Percentiles rank a stretch among this genome's conserved stretches.
Conservation (phyloP, 1,140 invertebrate genomes). For the Leptopilina clavipes region DNA sequence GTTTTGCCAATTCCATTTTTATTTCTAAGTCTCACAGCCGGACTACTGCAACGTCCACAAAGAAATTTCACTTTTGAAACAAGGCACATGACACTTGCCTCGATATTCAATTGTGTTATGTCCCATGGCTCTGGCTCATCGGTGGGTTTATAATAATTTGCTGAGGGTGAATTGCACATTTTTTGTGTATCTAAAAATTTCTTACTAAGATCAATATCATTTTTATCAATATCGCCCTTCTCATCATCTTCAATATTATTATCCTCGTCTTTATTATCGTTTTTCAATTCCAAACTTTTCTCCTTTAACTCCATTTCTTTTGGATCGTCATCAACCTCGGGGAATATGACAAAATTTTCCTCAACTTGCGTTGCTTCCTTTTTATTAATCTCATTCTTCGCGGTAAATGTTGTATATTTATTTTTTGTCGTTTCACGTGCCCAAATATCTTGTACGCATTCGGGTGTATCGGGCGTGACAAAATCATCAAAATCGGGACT, state of each 20-base stretch:
- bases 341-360: slow-evolving; percentile 72
- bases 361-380: slow-evolving; percentile 48
- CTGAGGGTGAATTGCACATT: slow-evolving; percentile 85
- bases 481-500: slow-evolving; percentile 84
- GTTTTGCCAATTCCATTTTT: slow-evolving; percentile 68
- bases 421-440: slow-evolving; percentile 66
- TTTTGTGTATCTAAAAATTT: slow-evolving; percentile 82
- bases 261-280: slow-evolving; percentile 49
- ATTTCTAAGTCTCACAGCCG: slow-evolving; percentile 79
- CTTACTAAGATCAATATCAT: slow-evolving; percentile 65
- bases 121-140: slow-evolving; percentile 93
- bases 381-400: slow-evolving; percentile 60
- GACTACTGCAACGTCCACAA: slow-evolving; percentile 83
- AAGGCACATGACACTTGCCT: slow-evolving; percentile 91
- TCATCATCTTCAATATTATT: slow-evolving; percentile 61
- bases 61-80: slow-evolving; percentile 87
- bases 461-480: slow-evolving; percentile 80
- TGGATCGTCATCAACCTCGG: slow-evolving; percentile 68
- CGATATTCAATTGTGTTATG: slow-evolving; percentile 90
- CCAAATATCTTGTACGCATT: slow-evolving; percentile 78
- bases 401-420: slow-evolving; percentile 55
- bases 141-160: slow-evolving; percentile 87
- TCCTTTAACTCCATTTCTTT: slow-evolving; percentile 51
- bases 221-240: slow-evolving; percentile 55
- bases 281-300: slow-evolving; percentile 41